Evolutionary conservation across 2,888 invertebrate species (phyloP).

Genomic region (Dorcus parallelipipedus): DNA sequence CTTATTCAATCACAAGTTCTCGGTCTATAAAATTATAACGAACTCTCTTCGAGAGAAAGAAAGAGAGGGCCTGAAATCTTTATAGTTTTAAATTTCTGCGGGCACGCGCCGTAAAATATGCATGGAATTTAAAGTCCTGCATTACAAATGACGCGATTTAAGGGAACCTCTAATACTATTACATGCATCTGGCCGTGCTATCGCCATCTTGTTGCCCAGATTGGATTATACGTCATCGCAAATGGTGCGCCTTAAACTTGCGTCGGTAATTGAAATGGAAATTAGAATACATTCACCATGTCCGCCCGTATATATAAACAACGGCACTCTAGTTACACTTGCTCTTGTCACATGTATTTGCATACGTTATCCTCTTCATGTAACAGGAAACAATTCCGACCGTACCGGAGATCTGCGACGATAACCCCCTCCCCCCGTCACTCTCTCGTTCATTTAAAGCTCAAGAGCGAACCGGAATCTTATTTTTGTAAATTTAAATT

Average conservation of each 20-base stretch:
- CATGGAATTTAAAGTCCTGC: conserved; percentile 33
- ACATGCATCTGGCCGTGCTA: conserved; percentile 28
- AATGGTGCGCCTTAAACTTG: conserved; percentile 23
- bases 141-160: conserved; percentile 32
- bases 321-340: not conserved
- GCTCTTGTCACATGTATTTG: conserved; percentile 9
- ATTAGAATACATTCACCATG: conserved; percentile 19
- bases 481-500: too few relatives aligned
- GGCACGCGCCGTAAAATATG: conserved; percentile 30
- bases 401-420: too few relatives aligned
- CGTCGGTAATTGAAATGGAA: conserved; percentile 22
- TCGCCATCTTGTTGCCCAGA: conserved; percentile 22
- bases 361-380: conserved; percentile 7
- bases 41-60: not conserved
- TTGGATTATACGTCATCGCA: conserved; percentile 27
- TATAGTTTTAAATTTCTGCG: conserved; percentile 22
- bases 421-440: too few relatives aligned
- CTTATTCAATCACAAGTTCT: too few relatives aligned
- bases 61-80: conserved; percentile 13
- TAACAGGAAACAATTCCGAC: too few relatives aligned
- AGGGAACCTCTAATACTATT: conserved; percentile 28
- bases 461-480: too few relatives aligned
- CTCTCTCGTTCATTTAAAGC: too few relatives aligned
- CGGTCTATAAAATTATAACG: not conserved
- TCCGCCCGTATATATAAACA: conserved; percentile 12